phyloP scores from a whole-genome alignment of 2,113 vertebrate species.

The Passerina amoena region DNA sequence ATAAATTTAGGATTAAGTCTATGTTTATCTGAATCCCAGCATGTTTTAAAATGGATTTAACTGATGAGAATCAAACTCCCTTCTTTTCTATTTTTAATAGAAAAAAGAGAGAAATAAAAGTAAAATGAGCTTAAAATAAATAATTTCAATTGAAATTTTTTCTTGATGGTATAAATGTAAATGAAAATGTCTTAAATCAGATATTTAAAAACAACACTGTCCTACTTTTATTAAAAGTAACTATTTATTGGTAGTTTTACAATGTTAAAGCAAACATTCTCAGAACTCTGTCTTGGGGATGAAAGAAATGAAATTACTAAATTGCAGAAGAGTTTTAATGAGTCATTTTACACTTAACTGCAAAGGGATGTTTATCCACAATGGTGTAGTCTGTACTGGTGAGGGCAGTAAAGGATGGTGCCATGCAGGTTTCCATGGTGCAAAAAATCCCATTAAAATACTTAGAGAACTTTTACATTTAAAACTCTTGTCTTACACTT shows the following conservation, averaged over 20 bases:
- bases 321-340: background rate
- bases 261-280: background rate
- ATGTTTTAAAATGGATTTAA: background rate
- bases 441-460: background rate
- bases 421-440: background rate
- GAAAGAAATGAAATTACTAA: slow-evolving; percentile 24
- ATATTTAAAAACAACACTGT: background rate
- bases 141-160: background rate
- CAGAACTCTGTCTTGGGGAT: background rate
- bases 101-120: background rate
- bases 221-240: background rate
- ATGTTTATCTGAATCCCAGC: background rate
- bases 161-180: background rate
- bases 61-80: background rate
- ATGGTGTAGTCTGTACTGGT: background rate
- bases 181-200: background rate
- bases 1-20: background rate
- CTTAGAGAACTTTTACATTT: background rate
- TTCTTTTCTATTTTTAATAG: background rate
- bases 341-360: background rate
- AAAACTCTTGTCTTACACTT: background rate
- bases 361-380: background rate
- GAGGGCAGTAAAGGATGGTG: background rate
- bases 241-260: background rate
- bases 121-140: background rate